These are phyloP conservation scores for Aplocera efformata DNA, from an alignment of 2,888 invertebrate species.

Conservation along the genomic window DNA sequence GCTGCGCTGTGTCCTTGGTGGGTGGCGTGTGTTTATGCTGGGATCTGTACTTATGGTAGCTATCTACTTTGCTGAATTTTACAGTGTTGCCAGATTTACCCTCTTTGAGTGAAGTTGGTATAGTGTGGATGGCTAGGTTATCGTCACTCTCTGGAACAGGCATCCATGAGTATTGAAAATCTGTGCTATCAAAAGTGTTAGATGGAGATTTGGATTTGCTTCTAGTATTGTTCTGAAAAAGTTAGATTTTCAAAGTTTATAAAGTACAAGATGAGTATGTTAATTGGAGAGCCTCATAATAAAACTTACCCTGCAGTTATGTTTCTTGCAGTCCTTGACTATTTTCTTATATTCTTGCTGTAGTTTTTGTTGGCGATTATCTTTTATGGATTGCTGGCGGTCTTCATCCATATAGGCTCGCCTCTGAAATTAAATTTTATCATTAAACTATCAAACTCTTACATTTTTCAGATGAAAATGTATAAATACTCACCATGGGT, in stretches of 20 bases:
- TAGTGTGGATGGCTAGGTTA: slow-evolving; percentile 60
- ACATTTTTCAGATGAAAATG: too few relatives aligned
- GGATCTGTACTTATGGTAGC: slow-evolving; percentile 71
- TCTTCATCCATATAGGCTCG: slow-evolving; percentile 58
- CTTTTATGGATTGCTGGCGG: slow-evolving; percentile 50
- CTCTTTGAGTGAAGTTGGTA: slow-evolving; percentile 51
- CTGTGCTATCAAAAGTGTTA: slow-evolving; percentile 38
- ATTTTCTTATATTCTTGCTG: slow-evolving; percentile 63
- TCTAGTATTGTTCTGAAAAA: slow-evolving; percentile 38
- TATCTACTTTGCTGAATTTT: slow-evolving; percentile 63
- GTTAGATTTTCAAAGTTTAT: too few relatives aligned
- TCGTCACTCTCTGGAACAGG: slow-evolving; percentile 68
- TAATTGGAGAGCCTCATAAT: background rate
- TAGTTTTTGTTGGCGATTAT: slow-evolving; percentile 55
- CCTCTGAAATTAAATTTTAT: slow-evolving; percentile 42
- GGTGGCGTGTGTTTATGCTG: slow-evolving; percentile 72
- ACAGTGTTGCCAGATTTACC: slow-evolving; percentile 54
- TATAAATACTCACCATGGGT: slow-evolving; percentile 55
- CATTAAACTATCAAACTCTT: background rate
- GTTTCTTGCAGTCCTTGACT: slow-evolving; percentile 54
- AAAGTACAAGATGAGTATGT: too few relatives aligned
- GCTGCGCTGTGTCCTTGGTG: slow-evolving; percentile 53
- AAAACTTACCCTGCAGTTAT: slow-evolving; percentile 41
- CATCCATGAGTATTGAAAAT: slow-evolving; percentile 72
- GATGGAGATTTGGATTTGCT: slow-evolving; percentile 44